A percentile compares a stretch with the other conserved stretches of the same genome.
phyloP scores from a whole-genome alignment of 2,797 vertebrate species.

The Gymnopithys bicolor region DNA sequence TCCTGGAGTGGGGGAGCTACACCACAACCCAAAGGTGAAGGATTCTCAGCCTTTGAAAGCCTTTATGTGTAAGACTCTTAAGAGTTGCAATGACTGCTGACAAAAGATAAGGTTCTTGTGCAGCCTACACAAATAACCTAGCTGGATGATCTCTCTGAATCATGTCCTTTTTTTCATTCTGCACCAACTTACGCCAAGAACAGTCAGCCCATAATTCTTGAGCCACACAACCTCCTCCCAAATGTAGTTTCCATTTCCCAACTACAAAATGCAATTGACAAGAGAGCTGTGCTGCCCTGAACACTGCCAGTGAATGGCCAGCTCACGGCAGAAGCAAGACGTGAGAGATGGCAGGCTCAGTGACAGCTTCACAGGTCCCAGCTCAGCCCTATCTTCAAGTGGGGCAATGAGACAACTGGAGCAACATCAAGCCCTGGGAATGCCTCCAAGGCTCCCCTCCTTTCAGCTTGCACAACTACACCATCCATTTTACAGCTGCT shows the following conservation, averaged over 20 bases:
- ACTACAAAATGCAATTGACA: background rate
- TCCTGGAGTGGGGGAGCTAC: background rate
- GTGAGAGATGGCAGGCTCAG: background rate
- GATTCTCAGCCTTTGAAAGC: background rate
- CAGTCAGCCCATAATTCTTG: background rate
- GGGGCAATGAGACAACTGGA: background rate
- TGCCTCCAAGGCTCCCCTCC: background rate
- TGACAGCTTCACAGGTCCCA: background rate
- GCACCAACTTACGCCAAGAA: background rate
- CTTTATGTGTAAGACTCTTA: background rate
- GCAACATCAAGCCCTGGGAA: background rate
- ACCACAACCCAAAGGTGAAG: background rate
- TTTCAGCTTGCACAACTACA: background rate
- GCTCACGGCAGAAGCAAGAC: background rate
- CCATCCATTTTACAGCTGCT: background rate
- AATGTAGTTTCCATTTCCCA: background rate
- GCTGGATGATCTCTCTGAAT: background rate
- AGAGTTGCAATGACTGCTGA: background rate
- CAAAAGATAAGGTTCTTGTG: constrained; percentile 9
- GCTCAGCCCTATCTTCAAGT: background rate
- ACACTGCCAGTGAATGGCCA: background rate
- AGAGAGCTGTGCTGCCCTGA: background rate
- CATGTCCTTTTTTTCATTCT: background rate
- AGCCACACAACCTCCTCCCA: background rate
- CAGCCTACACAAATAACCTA: background rate